Base-by-base conservation (phyloP, 2,113 vertebrate genomes). In the Lamprologus ornatipinnis region DNA sequence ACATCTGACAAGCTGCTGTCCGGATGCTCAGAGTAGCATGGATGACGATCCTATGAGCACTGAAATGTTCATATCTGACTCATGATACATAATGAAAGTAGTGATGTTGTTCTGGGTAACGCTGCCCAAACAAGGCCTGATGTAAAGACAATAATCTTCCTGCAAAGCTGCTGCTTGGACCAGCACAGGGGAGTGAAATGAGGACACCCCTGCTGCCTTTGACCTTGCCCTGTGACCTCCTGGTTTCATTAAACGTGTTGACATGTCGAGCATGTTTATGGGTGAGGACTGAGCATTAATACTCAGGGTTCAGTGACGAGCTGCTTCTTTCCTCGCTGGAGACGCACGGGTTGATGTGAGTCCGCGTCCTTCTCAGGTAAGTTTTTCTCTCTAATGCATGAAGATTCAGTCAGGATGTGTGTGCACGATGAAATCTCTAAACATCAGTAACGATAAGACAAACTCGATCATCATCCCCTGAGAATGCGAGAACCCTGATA, bases 231-330 rank as follows among this genome's bases (percentile, higher is more conserved):
- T 88, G 88, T 91, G 87, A 93, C 93, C 88, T 93, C 79, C 47
- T 35, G 7, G 2, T 89, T 95, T 96, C 92, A 96, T 96, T 94
- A 95, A 92, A 96, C 3, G 89, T 96, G 95, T 92, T 96, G 95
- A 96, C 94, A 89, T 88, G 85, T 28, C 0, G 70, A 91, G 82
- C 83, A 40, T 54, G 68, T 45, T 31, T n/a, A 53, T 0, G 49
- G 51, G 53, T 31, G 15, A 23, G 91, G 89, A 89, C 88, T 82
- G 57, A 37, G 35, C 21, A 40, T 58, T 57, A 26, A 35, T 21
- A 31, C 33, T 57, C 5, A 7, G 83, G 37, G 19, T 84, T 12
- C 14, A 9, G 37, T 4, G 3, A 0, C 6, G 0, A 13, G 75
- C 70, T 58, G 26, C 54, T 87, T 54, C n/a, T 75, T 21, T 17